Conservation (phyloP, 2,797 vertebrate genomes). For the Iguana delicatissima region DNA sequence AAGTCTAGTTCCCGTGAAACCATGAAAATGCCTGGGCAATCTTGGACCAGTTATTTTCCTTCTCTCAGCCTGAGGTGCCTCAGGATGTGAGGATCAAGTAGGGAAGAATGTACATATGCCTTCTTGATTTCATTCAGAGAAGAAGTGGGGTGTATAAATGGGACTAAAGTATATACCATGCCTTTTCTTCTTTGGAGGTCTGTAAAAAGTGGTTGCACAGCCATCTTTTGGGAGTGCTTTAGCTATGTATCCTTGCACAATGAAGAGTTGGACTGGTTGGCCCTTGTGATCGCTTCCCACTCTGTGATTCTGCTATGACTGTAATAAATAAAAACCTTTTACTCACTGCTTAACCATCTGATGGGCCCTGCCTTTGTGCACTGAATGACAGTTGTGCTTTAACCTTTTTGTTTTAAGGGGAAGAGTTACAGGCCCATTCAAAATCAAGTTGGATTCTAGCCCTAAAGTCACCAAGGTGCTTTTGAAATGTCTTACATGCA, state of each 20-base stretch:
- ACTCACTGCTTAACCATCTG: too few relatives aligned
- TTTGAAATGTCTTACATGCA: background rate
- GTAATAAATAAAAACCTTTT: too few relatives aligned
- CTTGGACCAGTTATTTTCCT: background rate
- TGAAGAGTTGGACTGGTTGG: too few relatives aligned
- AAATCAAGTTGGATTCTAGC: background rate
- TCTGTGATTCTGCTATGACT: too few relatives aligned
- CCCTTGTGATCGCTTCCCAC: too few relatives aligned
- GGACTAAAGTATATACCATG: background rate
- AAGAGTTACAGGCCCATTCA: conserved; percentile 10
- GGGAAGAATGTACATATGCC: background rate
- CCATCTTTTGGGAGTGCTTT: too few relatives aligned
- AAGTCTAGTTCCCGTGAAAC: background rate
- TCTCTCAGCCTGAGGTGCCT: background rate
- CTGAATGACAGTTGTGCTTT: too few relatives aligned
- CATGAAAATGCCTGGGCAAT: background rate
- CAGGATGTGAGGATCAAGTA: background rate
- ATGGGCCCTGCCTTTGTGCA: too few relatives aligned
- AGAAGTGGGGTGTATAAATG: background rate
- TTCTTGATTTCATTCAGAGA: background rate
- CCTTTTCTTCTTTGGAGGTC: too few relatives aligned
- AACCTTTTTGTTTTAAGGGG: background rate
- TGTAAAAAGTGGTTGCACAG: too few relatives aligned
- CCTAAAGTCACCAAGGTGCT: background rate
- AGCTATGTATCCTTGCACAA: too few relatives aligned